These are phyloP conservation scores for Ptilorrhoa leucosticta DNA, from an alignment of 2,113 vertebrate species.

Conservation along the genomic window DNA sequence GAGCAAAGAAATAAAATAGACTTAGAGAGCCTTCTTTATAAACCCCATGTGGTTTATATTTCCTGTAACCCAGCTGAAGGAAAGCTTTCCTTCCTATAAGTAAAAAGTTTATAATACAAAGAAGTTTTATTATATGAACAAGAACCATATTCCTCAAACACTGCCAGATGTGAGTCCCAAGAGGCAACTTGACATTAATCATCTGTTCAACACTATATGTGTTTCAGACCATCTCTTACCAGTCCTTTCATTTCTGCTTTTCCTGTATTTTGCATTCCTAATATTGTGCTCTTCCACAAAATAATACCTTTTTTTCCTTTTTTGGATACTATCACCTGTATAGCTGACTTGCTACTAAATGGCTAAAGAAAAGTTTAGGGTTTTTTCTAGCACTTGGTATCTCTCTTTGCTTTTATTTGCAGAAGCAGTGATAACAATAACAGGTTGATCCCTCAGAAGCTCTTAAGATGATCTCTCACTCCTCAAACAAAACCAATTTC, in stretches of 20 bases:
- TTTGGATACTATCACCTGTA: not conserved
- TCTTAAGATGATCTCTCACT: accelerated
- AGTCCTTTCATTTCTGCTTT: not conserved
- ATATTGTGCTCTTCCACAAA: not conserved
- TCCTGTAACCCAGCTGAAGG: not conserved
- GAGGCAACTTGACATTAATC: not conserved
- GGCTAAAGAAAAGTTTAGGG: not conserved
- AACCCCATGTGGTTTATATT: not conserved
- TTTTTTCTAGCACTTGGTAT: not conserved
- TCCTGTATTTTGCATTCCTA: not conserved
- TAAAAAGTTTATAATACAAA: not conserved
- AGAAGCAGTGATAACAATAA: not conserved
- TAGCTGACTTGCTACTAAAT: not conserved
- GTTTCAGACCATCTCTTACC: not conserved
- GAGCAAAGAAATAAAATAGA: not conserved
- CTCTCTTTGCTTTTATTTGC: not conserved
- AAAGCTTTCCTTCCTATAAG: not conserved
- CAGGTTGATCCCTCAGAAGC: not conserved
- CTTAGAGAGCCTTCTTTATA: not conserved
- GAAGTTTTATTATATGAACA: not conserved
- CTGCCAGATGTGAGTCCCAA: not conserved
- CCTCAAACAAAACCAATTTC: not conserved
- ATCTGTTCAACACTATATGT: not conserved
- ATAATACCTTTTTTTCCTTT: not conserved
- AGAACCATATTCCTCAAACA: not conserved